These are phyloP conservation scores for Accipiter virgatus DNA, from an alignment of 2,113 vertebrate species.

Conservation along the genomic window DNA sequence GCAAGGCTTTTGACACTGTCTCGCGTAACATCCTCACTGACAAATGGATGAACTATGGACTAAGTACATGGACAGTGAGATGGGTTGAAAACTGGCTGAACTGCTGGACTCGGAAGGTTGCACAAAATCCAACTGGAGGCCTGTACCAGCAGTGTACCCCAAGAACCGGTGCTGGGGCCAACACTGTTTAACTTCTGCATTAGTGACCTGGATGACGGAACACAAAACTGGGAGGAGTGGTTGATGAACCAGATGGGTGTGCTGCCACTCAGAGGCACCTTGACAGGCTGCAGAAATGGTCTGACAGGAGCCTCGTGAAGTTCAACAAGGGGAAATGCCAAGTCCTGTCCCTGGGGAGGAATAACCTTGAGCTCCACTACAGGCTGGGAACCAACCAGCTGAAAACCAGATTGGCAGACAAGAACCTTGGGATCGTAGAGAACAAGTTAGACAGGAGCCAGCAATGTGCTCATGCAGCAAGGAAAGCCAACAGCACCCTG, in stretches of 20 bases:
- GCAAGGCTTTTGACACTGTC: not conserved
- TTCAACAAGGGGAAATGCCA: not conserved
- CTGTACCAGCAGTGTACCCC: not conserved
- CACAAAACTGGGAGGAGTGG: not conserved
- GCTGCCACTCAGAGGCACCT: not conserved
- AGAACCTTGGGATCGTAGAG: not conserved
- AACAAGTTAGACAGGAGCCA: not conserved
- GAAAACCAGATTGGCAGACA: not conserved
- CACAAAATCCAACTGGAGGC: not conserved
- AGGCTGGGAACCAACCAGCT: rapidly evolving
- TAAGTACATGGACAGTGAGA: not conserved
- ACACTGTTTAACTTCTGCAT: not conserved
- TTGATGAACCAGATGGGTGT: not conserved
- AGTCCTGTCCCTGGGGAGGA: not conserved
- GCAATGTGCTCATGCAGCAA: not conserved
- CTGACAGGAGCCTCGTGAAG: not conserved
- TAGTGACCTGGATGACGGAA: not conserved
- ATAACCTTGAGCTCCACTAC: not conserved
- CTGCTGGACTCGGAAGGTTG: not conserved
- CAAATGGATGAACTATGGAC: not conserved
- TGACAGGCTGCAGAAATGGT: not conserved
- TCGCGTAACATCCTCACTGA: not conserved
- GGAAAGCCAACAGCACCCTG: not conserved
- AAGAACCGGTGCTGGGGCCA: not conserved
- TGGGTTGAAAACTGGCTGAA: not conserved